Base-by-base conservation (phyloP, 2,113 vertebrate species). In the Lophochroa leadbeateri region DNA sequence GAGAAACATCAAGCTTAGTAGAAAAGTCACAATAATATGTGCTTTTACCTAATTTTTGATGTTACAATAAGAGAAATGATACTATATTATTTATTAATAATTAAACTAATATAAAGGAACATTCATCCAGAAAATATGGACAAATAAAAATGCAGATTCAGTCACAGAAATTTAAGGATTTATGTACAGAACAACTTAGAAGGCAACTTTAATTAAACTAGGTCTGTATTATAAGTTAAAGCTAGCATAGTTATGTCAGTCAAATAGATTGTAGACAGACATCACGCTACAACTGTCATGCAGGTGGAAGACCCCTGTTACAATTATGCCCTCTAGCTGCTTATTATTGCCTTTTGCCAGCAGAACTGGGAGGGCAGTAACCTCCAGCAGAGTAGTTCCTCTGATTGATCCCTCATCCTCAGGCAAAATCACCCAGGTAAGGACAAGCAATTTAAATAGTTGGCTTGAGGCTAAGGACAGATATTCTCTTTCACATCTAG, bases 401-500 rank as follows among this genome's bases (percentile, higher is more conserved):
- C n/a, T 61, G 63, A 72, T 2, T 82, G 74, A 88, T 80, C 70
- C 68, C 28, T 86, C 31, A 37, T 63, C 28, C 64, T 84, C 80
- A 82, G 64, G 60, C 72, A 71, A 88, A 91, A 91, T 52, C 83
- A 84, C 53, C 19, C 60, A 91, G 92, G 80, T 91, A 86, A 94
- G 79, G 50, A 88, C 65, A 84, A 71, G 39, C 29, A 89, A 84
- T 91, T 88, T 82, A 90, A 88, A 84, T 68, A 64, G n/a, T 19
- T 92, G 55, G 37, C 53, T 91, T 63, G 60, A 85, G 88, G 53
- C 63, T 86, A 64, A 82, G 60, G 50, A 46, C 29, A 91, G 68
- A 35, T 29, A 88, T 1, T 7, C 18, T 92, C 28, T 74, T 53
- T 83, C 50, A 46, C 12, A 49, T 84, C 46, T 64, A 60, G 50